These are phyloP conservation scores for Typhlichthys subterraneus DNA, from an alignment of 2,797 vertebrate species.

Conservation along the genomic window DNA sequence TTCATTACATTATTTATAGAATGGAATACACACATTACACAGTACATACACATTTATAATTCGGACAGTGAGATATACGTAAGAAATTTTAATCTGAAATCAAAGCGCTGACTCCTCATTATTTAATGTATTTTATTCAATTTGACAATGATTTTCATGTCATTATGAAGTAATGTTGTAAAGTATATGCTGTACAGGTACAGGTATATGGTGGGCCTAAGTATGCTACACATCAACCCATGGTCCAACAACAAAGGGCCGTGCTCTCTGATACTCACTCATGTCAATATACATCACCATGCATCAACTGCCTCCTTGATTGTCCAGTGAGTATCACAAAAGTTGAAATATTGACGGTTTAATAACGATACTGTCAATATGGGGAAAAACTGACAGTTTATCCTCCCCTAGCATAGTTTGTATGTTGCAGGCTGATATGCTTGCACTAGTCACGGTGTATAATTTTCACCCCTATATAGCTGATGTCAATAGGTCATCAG, in stretches of 20 bases:
- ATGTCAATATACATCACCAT: too few species aligned
- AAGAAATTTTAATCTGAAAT: too few species aligned
- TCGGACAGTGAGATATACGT: too few species aligned
- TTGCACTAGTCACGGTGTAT: conserved; percentile 23
- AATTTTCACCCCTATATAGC: conserved; percentile 56
- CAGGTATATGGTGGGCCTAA: conserved; percentile 36
- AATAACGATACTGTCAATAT: conserved; percentile 59
- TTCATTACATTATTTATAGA: too few species aligned
- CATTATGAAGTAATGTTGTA: too few species aligned
- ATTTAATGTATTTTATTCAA: too few species aligned
- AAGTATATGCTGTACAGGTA: conserved; percentile 29
- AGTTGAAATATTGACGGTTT: conserved; percentile 45
- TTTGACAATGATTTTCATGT: not conserved
- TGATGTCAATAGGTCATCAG: conserved; percentile 4
- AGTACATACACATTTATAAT: too few species aligned
- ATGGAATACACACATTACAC: too few species aligned
- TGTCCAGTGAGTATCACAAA: not conserved
- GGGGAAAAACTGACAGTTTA: conserved; percentile 34
- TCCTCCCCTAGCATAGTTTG: not conserved
- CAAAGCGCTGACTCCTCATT: too few species aligned
- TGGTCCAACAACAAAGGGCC: conserved; percentile 59
- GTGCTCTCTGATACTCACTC: conserved; percentile 12
- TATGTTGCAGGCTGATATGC: conserved; percentile 23
- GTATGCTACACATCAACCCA: conserved; percentile 30
- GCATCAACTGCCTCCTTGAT: too few species aligned